Conservation (phyloP, 1,140 invertebrate species). For the Mactra quadrangularis region DNA sequence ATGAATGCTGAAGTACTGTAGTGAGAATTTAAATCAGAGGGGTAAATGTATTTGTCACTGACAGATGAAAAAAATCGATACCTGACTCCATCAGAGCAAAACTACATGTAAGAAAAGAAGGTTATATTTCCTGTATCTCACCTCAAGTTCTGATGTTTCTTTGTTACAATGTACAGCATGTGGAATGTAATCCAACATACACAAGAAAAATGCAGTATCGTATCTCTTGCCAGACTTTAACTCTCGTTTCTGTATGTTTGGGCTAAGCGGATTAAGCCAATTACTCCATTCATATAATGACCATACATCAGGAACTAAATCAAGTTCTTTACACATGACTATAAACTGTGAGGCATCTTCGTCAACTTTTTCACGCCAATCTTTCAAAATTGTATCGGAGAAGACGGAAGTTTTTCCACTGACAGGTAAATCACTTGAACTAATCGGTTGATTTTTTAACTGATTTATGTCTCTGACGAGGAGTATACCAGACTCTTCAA, state of each 20-base stretch:
- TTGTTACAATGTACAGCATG: conserved; percentile 85
- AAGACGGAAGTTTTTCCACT: conserved; percentile 50
- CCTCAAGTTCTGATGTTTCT: conserved; percentile 89
- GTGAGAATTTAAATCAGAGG: no score
- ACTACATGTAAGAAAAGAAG: no score
- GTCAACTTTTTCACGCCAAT: conserved; percentile 89
- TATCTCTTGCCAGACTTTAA: conserved; percentile 84
- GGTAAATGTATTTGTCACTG: no score
- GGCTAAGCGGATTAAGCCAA: conserved; percentile 90
- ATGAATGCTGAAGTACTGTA: no score
- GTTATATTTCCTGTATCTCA: no score
- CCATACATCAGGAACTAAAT: conserved; percentile 93
- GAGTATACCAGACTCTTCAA: conserved; percentile 95
- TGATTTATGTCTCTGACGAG: conserved; percentile 85
- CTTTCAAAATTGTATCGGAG: conserved; percentile 80
- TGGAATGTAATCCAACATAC: conserved; percentile 86
- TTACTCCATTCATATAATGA: conserved; percentile 92
- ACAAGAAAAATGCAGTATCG: conserved; percentile 91
- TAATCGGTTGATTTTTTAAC: conserved; percentile 8
- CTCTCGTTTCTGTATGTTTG: conserved; percentile 77
- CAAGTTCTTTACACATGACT: conserved; percentile 88
- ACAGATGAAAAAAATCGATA: no score
- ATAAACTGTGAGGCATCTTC: conserved; percentile 89
- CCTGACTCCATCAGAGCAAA: no score
- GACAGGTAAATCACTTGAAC: not conserved